Conservation (phyloP, 2,888 invertebrate genomes). For the Xylota sylvarum region DNA sequence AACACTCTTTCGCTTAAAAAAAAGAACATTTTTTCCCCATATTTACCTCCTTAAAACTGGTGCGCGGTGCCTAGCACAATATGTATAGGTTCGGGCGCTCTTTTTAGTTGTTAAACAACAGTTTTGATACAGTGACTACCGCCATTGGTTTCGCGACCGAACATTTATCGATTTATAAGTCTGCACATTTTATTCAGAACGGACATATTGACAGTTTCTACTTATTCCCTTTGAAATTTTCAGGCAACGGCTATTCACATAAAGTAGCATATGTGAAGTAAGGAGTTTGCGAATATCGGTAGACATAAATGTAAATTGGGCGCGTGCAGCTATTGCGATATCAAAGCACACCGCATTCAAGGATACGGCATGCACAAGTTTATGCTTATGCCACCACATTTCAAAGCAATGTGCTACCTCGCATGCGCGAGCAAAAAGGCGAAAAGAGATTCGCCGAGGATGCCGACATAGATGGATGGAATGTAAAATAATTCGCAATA, state of each 20-base stretch:
- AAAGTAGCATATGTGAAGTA: constrained; percentile 77
- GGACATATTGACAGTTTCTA: constrained; percentile 81
- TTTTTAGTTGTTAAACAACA: constrained; percentile 76
- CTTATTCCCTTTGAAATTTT: constrained; percentile 79
- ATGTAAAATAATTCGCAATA: constrained; percentile 69
- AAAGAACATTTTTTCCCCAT: constrained; percentile 45
- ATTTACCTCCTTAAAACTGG: constrained; percentile 43
- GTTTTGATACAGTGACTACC: constrained; percentile 76
- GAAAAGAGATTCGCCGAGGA: constrained; percentile 34
- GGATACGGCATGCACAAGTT: constrained; percentile 75
- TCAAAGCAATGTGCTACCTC: constrained; percentile 76
- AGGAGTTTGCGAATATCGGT: constrained; percentile 80
- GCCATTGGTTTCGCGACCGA: constrained; percentile 73
- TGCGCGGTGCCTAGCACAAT: constrained; percentile 41
- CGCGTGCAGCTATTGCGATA: constrained; percentile 85
- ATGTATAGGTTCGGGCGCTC: constrained; percentile 54
- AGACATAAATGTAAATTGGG: constrained; percentile 85
- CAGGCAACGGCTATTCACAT: constrained; percentile 76
- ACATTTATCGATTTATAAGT: constrained; percentile 81
- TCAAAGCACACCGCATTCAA: constrained; percentile 83
- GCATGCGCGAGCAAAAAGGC: constrained; percentile 44
- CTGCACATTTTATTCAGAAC: constrained; percentile 80
- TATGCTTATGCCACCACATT: constrained; percentile 77
- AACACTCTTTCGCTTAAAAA: constrained; percentile 49
- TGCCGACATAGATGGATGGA: constrained; percentile 30